Evolutionary conservation across 2,113 vertebrate species (phyloP).

Genomic region (Tenebrosternarchus preto): DNA sequence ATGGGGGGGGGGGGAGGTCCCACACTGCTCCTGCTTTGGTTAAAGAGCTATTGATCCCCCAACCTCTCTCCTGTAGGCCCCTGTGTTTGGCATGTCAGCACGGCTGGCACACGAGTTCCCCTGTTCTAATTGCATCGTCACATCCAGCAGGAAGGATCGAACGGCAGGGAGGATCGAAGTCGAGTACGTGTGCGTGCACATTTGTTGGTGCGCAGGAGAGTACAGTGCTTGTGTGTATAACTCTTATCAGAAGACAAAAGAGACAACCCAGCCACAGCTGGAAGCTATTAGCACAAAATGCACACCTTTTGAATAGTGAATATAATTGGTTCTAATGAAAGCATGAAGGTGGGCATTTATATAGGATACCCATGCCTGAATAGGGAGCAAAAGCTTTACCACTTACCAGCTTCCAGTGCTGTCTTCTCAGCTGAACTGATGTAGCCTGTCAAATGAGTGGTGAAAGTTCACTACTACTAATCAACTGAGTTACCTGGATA

Average conservation of each 20-base stretch:
- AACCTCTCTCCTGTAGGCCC: constrained; percentile 10
- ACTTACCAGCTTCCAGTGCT: too few relatives aligned
- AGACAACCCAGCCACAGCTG: neutral
- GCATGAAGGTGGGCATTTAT: too few relatives aligned
- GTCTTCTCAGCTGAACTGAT: too few relatives aligned
- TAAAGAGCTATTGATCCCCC: constrained; percentile 32
- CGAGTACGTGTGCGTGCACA: too few relatives aligned
- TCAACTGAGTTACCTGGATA: too few relatives aligned
- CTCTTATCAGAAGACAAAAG: too few relatives aligned
- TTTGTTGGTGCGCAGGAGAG: neutral
- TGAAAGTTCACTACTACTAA: too few relatives aligned
- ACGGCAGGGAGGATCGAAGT: neutral
- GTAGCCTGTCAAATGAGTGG: too few relatives aligned
- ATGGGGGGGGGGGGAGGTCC: neutral
- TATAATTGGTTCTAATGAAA: too few relatives aligned
- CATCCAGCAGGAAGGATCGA: neutral
- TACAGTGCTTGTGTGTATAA: neutral
- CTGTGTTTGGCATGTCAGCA: constrained; percentile 23
- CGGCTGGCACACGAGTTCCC: constrained; percentile 1
- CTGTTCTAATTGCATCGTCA: constrained; percentile 4
- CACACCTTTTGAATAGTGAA: too few relatives aligned
- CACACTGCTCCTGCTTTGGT: constrained; percentile 16
- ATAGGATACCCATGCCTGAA: too few relatives aligned
- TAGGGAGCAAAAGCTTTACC: too few relatives aligned
- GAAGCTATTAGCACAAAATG: neutral